Evolutionary conservation across 1,140 invertebrate genomes (phyloP).

Genomic region (Ceratitis capitata): DNA sequence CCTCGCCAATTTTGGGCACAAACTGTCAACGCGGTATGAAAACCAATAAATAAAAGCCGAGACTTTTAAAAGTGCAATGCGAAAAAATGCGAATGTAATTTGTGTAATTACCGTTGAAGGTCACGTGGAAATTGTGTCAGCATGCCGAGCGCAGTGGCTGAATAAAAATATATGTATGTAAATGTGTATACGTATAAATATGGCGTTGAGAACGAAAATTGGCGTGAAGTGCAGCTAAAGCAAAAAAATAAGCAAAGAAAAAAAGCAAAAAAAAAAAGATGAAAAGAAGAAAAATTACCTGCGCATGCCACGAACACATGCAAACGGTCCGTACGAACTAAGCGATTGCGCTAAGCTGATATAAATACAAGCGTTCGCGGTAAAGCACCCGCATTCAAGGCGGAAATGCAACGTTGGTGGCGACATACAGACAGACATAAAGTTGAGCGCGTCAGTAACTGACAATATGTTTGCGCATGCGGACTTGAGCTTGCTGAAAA

Average conservation of each 20-base stretch:
- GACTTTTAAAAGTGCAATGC: not conserved
- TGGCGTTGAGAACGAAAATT: conserved; percentile 5
- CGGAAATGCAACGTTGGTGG: conserved; percentile 3
- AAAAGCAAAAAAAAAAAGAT: not conserved
- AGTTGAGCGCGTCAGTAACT: not conserved
- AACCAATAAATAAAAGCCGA: not conserved
- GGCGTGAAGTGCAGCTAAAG: not conserved
- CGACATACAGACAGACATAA: not conserved
- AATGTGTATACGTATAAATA: not conserved
- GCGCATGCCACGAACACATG: not conserved
- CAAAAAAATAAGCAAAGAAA: not conserved
- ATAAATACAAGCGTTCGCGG: not conserved
- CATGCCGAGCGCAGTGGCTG: not conserved
- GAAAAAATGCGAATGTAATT: not conserved
- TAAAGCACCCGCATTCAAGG: conserved; percentile 4
- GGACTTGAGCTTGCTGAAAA: not conserved
- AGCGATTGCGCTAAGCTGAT: not conserved
- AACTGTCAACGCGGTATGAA: not conserved
- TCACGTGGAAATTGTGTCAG: conserved; percentile 27
- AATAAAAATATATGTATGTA: too few relatives aligned
- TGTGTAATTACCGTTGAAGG: conserved; percentile 7
- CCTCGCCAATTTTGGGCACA: not conserved
- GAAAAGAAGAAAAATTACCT: not conserved
- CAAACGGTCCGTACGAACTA: not conserved
- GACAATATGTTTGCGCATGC: not conserved